phyloP scores from a whole-genome alignment of 1,140 invertebrate genomes.

The Lepidurus arcticus region DNA sequence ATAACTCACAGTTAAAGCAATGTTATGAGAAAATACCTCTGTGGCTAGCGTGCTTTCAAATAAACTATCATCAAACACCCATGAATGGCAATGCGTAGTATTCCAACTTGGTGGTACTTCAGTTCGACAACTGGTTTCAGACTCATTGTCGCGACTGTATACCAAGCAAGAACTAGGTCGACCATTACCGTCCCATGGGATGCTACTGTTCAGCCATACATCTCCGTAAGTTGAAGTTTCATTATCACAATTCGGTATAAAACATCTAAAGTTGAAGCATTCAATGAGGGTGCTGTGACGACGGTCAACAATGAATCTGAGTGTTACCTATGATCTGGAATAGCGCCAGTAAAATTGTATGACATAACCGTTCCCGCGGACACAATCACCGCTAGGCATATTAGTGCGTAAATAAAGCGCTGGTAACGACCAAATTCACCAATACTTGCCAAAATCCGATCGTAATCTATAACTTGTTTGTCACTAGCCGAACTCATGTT shows the following conservation, averaged over 20 bases:
- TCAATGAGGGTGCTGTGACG: background rate
- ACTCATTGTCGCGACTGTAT: background rate
- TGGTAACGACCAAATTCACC: conserved; percentile 26
- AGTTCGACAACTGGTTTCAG: background rate
- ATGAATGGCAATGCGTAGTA: background rate
- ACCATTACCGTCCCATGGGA: conserved; percentile 5
- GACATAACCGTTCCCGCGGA: conserved; percentile 27
- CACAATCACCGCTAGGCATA: conserved; percentile 28
- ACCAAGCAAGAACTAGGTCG: conserved; percentile 10
- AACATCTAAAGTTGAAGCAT: background rate
- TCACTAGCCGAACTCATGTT: background rate
- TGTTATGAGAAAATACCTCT: background rate
- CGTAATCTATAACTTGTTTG: background rate
- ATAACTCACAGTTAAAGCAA: background rate
- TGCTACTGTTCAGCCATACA: conserved; percentile 7
- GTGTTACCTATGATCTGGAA: conserved; percentile 29
- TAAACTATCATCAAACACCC: conserved; percentile 28
- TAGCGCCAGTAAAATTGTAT: conserved; percentile 29
- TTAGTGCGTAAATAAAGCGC: conserved; percentile 6
- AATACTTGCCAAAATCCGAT: conserved; percentile 20
- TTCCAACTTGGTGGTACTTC: background rate
- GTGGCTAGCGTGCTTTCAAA: conserved; percentile 27
- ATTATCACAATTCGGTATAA: conserved; percentile 25
- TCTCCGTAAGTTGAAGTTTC: background rate
- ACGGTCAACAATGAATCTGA: background rate